phyloP scores from a whole-genome alignment of 2,888 invertebrate species.

The Chaetoderma sp. region DNA sequence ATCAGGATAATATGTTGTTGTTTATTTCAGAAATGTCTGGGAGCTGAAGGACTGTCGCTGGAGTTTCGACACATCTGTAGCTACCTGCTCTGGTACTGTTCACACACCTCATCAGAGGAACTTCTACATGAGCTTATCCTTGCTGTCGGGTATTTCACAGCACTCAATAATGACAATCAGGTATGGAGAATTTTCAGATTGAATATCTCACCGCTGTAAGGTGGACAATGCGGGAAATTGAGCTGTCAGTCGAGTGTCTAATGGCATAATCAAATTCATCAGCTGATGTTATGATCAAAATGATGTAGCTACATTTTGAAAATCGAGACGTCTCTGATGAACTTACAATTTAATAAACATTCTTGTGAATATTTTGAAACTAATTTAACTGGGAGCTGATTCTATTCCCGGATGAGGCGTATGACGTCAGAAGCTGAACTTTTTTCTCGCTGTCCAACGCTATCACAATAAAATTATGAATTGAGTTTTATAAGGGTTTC shows the following conservation, averaged over 20 bases:
- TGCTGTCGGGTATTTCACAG: constrained; percentile 86
- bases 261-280: too few species aligned
- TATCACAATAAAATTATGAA: too few species aligned
- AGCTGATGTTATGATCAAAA: too few species aligned
- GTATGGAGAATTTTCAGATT: constrained; percentile 72
- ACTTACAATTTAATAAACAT: too few species aligned
- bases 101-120: constrained; percentile 70
- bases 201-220: neutral
- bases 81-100: constrained; percentile 79
- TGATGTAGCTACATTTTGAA: too few species aligned
- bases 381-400: too few species aligned
- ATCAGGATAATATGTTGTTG: neutral
- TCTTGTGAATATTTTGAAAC: too few species aligned
- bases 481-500: too few species aligned
- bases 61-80: constrained; percentile 89
- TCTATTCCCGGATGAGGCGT: too few species aligned
- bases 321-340: too few species aligned
- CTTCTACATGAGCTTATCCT: constrained; percentile 84
- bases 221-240: neutral
- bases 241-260: too few species aligned
- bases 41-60: constrained; percentile 85
- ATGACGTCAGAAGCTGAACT: too few species aligned
- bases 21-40: constrained; percentile 73
- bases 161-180: constrained; percentile 83
- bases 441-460: neutral